Conservation (phyloP, 2,113 vertebrate genomes). For the Phylloscopus trochiloides region DNA sequence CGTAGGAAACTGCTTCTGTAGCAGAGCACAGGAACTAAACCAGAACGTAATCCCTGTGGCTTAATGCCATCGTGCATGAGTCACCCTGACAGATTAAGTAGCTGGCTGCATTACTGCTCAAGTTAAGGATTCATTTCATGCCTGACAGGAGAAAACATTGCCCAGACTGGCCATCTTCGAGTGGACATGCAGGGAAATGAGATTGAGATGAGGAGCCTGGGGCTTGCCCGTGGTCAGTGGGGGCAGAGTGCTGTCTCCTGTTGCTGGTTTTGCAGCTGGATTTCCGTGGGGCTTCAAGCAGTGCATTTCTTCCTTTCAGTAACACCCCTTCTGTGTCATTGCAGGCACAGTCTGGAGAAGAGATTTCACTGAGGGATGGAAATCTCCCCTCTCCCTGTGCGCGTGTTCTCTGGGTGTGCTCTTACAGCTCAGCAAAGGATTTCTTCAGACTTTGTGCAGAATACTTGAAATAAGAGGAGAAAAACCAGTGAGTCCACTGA, state of each 20-base stretch:
- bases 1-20: not conserved
- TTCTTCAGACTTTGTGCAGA: not conserved
- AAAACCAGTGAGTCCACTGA: not conserved
- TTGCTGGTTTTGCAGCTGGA: not conserved
- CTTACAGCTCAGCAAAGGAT: not conserved
- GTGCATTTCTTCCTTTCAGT: not conserved
- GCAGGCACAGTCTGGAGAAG: not conserved
- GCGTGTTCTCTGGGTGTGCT: fast-evolving
- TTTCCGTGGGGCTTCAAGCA: not conserved
- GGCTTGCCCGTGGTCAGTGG: fast-evolving
- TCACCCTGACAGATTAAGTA: constrained; percentile 6
- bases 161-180: not conserved
- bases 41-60: not conserved
- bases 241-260: not conserved
- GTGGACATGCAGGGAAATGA: not conserved
- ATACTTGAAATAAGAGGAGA: not conserved
- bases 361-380: not conserved
- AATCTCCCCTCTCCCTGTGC: not conserved
- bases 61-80: not conserved
- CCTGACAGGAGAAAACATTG: not conserved
- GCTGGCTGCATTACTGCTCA: not conserved
- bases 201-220: fast-evolving
- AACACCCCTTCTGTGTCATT: fast-evolving
- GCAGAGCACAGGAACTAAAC: not conserved
- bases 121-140: not conserved